phyloP scores from a whole-genome alignment of 2,888 invertebrate genomes.

The Pseudeuparius sepicola region DNA sequence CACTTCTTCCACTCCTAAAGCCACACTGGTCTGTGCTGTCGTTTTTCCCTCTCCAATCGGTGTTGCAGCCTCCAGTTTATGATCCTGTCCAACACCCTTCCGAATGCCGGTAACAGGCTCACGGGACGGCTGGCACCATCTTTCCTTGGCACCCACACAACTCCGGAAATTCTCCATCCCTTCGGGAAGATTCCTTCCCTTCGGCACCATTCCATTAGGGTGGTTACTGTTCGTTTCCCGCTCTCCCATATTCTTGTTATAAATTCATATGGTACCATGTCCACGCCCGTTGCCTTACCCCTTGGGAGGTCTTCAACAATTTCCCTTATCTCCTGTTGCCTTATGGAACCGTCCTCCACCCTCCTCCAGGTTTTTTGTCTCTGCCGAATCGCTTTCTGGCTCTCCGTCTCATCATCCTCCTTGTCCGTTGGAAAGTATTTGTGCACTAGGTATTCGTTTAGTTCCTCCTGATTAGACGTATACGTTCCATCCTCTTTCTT shows the following conservation, averaged over 20 bases:
- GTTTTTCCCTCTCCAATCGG: no score
- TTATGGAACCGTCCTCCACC: not conserved
- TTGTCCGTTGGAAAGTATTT: conserved; percentile 2
- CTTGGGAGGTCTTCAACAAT: not conserved
- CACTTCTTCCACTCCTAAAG: no score
- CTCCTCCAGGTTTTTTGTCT: not conserved
- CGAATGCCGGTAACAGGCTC: conserved; percentile 25
- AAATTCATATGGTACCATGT: conserved; percentile 7
- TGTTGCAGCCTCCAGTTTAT: no score
- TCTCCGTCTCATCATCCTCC: conserved; percentile 2
- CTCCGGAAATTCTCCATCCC: conserved; percentile 20
- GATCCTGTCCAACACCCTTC: conserved; percentile 28
- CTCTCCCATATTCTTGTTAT: not conserved
- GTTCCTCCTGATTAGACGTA: not conserved
- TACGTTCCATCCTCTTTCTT: not conserved
- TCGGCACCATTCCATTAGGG: conserved; percentile 5
- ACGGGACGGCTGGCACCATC: conserved; percentile 24
- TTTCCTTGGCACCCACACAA: conserved; percentile 23
- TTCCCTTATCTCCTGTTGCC: not conserved
- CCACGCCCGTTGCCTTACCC: conserved; percentile 8
- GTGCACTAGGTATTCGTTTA: not conserved
- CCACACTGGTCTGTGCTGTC: no score
- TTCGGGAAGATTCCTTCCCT: conserved; percentile 19
- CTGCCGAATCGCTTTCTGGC: not conserved
- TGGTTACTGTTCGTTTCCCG: not conserved